A percentile compares a stretch with the other conserved stretches of the same genome.
phyloP scores from a whole-genome alignment of 2,888 invertebrate species.

The Diaperis boleti region DNA sequence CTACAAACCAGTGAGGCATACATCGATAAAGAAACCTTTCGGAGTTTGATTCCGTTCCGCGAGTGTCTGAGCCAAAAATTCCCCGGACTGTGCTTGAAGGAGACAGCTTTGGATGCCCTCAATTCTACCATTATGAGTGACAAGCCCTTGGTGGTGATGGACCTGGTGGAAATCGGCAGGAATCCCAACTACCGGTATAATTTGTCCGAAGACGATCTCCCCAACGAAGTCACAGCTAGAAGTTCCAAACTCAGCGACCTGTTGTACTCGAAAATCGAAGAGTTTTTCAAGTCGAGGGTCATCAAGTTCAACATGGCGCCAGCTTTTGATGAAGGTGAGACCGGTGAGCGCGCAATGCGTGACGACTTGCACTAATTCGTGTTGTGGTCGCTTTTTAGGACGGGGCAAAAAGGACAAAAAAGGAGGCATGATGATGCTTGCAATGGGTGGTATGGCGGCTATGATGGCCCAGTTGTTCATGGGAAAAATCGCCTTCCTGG shows the following conservation, averaged over 20 bases:
- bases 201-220: conserved; percentile 65
- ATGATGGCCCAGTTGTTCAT: conserved; percentile 76
- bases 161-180: conserved; percentile 60
- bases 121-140: conserved; percentile 64
- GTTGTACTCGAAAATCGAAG: conserved; percentile 63
- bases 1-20: background rate
- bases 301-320: conserved; percentile 63
- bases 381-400: conserved; percentile 37
- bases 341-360: background rate
- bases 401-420: conserved; percentile 58
- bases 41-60: conserved; percentile 50
- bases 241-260: conserved; percentile 66
- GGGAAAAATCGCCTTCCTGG: conserved; percentile 76
- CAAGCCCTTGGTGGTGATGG: conserved; percentile 59
- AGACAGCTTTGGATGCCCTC: conserved; percentile 62
- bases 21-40: conserved; percentile 34
- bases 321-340: conserved; percentile 59
- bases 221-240: conserved; percentile 69
- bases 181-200: conserved; percentile 61
- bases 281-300: conserved; percentile 65
- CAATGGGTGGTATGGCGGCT: conserved; percentile 72
- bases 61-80: conserved; percentile 61
- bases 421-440: conserved; percentile 71
- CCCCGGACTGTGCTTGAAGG: conserved; percentile 65
- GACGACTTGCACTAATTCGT: conserved; percentile 3